Percentiles rank a stretch among this genome's conserved stretches.
These are phyloP conservation scores for Falco biarmicus DNA, from an alignment of 2,797 vertebrate genomes.

Conservation along the genomic window DNA sequence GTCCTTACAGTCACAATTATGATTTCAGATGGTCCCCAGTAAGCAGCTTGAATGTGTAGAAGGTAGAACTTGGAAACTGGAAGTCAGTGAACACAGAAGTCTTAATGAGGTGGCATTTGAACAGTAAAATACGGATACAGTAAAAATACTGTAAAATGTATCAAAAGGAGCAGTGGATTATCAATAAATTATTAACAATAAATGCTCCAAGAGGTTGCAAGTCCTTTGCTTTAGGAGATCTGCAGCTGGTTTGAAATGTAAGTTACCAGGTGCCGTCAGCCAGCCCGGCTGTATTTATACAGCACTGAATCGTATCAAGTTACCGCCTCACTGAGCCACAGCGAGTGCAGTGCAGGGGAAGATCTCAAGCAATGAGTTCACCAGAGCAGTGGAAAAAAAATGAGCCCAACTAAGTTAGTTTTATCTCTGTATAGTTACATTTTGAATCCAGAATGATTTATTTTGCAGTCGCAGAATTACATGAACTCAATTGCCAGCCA, in stretches of 20 bases:
- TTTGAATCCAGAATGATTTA: neutral
- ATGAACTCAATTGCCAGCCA: rapidly evolving
- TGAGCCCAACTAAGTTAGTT: neutral
- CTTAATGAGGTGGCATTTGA: neutral
- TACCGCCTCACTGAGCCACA: neutral
- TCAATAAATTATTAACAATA: rapidly evolving
- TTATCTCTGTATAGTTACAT: rapidly evolving
- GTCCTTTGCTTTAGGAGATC: neutral
- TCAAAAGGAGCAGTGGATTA: neutral
- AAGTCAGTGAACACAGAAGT: neutral
- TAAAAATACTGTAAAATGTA: neutral
- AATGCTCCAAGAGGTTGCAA: neutral
- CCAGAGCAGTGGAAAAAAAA: neutral
- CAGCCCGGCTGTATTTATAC: neutral
- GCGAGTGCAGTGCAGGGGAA: neutral
- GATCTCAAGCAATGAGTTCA: neutral
- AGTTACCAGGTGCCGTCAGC: neutral
- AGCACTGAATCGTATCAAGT: rapidly evolving
- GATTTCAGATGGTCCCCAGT: neutral
- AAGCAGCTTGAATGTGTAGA: neutral
- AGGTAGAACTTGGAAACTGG: neutral
- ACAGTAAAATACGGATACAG: neutral
- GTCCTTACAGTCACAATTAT: neutral
- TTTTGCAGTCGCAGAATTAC: neutral
- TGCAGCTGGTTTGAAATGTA: neutral